Evolutionary conservation across 2,888 invertebrate genomes (phyloP).

Genomic region (Zeuzera pyrina): DNA sequence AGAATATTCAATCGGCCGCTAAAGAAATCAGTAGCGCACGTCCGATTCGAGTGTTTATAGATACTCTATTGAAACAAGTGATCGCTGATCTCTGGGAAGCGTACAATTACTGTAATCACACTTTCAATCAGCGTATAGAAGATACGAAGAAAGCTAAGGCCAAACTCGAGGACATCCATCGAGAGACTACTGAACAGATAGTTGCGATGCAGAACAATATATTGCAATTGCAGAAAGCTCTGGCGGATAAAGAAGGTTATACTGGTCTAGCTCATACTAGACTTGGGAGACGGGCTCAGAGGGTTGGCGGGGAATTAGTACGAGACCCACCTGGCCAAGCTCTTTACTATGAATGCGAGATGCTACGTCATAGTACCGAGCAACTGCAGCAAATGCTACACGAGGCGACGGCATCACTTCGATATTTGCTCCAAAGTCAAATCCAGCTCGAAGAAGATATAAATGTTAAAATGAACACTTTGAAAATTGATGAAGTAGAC

Average conservation of each 20-base stretch:
- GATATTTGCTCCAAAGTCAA: conserved; percentile 82
- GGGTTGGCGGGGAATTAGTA: conserved; percentile 81
- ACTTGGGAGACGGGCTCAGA: conserved; percentile 78
- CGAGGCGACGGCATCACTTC: conserved; percentile 78
- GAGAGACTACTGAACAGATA: conserved; percentile 70
- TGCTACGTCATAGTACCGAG: conserved; percentile 70
- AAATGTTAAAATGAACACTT: conserved; percentile 83
- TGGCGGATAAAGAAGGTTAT: conserved; percentile 81
- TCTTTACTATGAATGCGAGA: conserved; percentile 74
- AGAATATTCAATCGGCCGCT: conserved; percentile 73
- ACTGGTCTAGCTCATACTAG: conserved; percentile 83
- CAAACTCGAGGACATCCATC: conserved; percentile 81
- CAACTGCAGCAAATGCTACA: conserved; percentile 72
- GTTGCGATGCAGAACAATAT: conserved; percentile 81
- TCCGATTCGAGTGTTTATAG: conserved; percentile 78
- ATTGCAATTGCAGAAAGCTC: conserved; percentile 75
- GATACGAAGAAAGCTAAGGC: conserved; percentile 80
- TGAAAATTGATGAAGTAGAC: conserved; percentile 89
- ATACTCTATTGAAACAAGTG: conserved; percentile 79
- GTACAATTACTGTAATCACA: conserved; percentile 77
- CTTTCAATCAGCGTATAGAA: conserved; percentile 77
- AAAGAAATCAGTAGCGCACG: conserved; percentile 76
- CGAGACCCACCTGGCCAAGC: conserved; percentile 80
- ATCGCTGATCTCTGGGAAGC: conserved; percentile 80
- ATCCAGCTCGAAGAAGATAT: conserved; percentile 87